Conservation (phyloP, 2,113 vertebrate species). For the Larimichthys crocea region DNA sequence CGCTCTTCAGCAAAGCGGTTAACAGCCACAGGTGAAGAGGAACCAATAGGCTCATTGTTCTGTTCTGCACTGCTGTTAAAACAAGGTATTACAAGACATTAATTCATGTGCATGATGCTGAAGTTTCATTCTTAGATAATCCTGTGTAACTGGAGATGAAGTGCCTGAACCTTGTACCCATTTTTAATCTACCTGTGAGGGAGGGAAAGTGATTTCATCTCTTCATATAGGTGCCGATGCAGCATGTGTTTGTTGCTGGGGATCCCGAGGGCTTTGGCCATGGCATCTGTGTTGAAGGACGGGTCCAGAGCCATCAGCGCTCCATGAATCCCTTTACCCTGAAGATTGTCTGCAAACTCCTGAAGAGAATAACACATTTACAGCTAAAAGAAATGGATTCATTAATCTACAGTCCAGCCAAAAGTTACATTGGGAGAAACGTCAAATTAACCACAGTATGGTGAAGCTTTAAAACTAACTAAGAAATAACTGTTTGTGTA, state of each 20-base stretch:
- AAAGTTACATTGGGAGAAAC: not conserved
- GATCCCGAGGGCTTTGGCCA: slow-evolving; percentile 83
- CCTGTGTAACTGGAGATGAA: no score
- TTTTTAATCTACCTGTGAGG: slow-evolving; percentile 75
- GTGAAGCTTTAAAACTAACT: not conserved
- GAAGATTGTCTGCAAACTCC: slow-evolving; percentile 89
- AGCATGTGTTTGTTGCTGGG: slow-evolving; percentile 88
- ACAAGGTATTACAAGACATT: slow-evolving; percentile 24
- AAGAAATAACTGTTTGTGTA: not conserved
- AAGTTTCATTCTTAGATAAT: not conserved
- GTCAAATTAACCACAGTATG: slow-evolving; percentile 17
- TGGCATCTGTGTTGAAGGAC: slow-evolving; percentile 84
- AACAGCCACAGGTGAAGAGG: slow-evolving; percentile 73
- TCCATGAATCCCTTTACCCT: slow-evolving; percentile 89
- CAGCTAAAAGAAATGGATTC: not conserved
- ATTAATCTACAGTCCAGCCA: not conserved
- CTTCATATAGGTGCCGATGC: slow-evolving; percentile 86
- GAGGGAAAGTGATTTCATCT: slow-evolving; percentile 84
- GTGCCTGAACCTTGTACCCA: no score
- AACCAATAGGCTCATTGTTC: slow-evolving; percentile 73
- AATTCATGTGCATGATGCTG: not conserved
- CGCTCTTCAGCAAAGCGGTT: slow-evolving; percentile 82
- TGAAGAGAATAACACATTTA: slow-evolving; percentile 52
- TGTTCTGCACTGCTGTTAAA: slow-evolving; percentile 71
- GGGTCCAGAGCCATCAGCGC: slow-evolving; percentile 87